Percentiles rank a stretch among this genome's conserved stretches.
Conservation (phyloP, 2,113 vertebrate genomes). For the Callaeas wilsoni region DNA sequence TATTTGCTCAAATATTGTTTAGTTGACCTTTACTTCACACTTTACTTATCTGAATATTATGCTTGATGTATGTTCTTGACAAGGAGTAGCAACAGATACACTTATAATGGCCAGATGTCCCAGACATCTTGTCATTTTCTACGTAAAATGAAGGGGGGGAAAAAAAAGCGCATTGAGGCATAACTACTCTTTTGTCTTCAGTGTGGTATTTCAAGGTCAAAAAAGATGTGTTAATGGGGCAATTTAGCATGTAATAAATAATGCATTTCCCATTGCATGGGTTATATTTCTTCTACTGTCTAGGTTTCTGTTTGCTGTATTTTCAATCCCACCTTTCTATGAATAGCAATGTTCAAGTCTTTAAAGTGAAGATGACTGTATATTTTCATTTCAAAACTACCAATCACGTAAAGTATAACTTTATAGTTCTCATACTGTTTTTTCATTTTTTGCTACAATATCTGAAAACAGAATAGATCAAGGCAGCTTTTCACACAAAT, state of each 20-base stretch:
- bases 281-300: constrained; percentile 21
- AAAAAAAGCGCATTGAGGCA: background rate
- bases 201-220: constrained; percentile 22
- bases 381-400: background rate
- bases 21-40: constrained; percentile 24
- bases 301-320: background rate
- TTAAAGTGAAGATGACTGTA: background rate
- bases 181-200: background rate
- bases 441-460: background rate
- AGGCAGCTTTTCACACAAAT: background rate
- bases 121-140: background rate
- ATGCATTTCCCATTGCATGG: background rate
- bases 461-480: background rate
- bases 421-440: background rate
- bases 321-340: constrained; percentile 4
- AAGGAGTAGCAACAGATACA: background rate
- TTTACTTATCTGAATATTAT: constrained; percentile 13
- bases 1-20: background rate
- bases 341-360: constrained; percentile 3
- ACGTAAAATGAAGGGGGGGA: background rate
- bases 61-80: background rate
- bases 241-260: background rate
- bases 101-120: background rate
- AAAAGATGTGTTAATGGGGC: background rate
- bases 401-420: background rate